Evolutionary conservation across 2,888 invertebrate species (phyloP), one percentile per base, ranked within the genome.

Genomic region (Eupelmus urozonus): DNA sequence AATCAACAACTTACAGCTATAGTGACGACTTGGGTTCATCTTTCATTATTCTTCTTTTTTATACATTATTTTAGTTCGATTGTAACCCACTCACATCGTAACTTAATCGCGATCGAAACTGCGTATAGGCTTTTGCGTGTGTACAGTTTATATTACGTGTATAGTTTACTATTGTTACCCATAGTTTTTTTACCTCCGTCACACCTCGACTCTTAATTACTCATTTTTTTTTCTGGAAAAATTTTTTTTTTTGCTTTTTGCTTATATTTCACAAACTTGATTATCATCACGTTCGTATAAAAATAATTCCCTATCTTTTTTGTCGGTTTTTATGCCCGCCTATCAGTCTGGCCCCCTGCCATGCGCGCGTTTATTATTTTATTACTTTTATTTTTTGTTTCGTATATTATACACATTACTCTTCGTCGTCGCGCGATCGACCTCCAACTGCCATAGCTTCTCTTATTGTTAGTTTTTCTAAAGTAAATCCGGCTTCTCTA

Each of bases 271-370:
- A 79, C 82, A 82, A 83, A 78, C 81, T 83, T 84, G 82, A 86
- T 85, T 84, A 85, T 85, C 84, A 83, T 85, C 84, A 85, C 85
- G 83, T 82, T 84, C 82, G 84, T 85, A 87, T 84, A 87, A 87
- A 87, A 87, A 87, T 87, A 87, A 85, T 85, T 85, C 78, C 83
- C 81, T 76, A 79, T 76, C 51, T 67, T 75, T 70, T 75, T 25
- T 71, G 18, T 74, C 55, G 57, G 55, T 42, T 65, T 16, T 79
- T 53, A 53, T 63, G 59, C 71, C 20, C 42, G 45, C 55, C 55
- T 75, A 65, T 76, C 74, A 69, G 78, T 80, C 79, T 78, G 74
- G 57, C 75, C 66, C 53, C 65, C 55, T 57, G 63, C 7, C 42
- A 29, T 53, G 29, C 3, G 34, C 34, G 3, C 34, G 34, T 34